Conservation (phyloP, 2,888 invertebrate species). For the Tenodera sinensis region DNA sequence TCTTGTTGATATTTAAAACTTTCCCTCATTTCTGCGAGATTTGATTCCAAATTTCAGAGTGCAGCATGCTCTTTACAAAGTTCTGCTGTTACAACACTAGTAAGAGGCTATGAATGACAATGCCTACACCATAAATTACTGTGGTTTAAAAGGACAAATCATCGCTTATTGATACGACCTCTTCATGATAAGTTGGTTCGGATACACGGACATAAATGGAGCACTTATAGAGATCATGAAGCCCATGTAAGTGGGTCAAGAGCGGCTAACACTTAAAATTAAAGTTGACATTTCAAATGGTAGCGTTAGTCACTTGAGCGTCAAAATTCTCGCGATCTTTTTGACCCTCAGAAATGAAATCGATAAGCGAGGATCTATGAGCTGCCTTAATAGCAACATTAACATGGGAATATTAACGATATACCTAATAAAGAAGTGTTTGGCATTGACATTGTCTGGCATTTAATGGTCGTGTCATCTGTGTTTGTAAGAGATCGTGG, state of each 20-base stretch:
- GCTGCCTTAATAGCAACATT: no score
- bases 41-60: no score
- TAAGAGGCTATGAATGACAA: not conserved
- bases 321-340: not conserved
- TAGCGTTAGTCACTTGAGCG: not conserved
- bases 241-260: not conserved
- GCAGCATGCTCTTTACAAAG: no score
- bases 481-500: no score
- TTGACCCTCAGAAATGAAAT: not conserved
- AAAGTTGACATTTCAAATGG: not conserved
- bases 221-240: not conserved
- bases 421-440: no score
- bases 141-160: not conserved
- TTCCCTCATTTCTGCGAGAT: no score
- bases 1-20: no score
- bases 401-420: no score
- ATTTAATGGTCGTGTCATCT: no score
- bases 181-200: not conserved
- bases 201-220: not conserved
- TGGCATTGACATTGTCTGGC: no score
- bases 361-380: not conserved
- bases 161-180: not conserved
- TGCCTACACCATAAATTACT: not conserved
- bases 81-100: no score
- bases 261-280: not conserved